Base-by-base conservation (phyloP, 2,888 invertebrate species). In the Leptarthrus brevirostris region DNA sequence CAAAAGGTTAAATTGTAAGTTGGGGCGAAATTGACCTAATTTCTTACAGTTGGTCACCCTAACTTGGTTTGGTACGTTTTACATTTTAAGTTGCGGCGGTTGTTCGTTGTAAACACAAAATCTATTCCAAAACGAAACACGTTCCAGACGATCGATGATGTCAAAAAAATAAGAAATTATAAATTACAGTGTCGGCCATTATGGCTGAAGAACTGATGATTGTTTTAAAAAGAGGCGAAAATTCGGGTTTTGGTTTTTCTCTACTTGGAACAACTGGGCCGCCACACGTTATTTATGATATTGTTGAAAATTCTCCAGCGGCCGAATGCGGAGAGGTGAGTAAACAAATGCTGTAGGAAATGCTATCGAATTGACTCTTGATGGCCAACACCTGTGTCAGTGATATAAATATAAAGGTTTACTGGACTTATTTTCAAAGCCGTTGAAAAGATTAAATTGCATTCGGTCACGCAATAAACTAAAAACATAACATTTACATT, bases 271-370 rank as follows among this genome's bases (percentile, higher is more conserved):
- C 94, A 86, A 93, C 94, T 83, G 95, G 94, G 86, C 90, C 94
- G 86, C 95, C 95, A 84, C 95, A 95, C 85, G 93, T 96, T 85
- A 94, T 96, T 86, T 95, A 95, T 88, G 92, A 95, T 87, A 95
- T 96, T 84, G 90, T 94, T 84, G 95, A 95, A 86, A 94, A 95
- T 87, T 96, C 95, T 81, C 95, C 96, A 85, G 95, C 95, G 79
- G 94, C 94, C 81, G 92, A 93, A 85, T 92, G 94, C 86, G 94
- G 93, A 85, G 91, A 93, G 92, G 94, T 94, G 89, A 89, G 90
- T 83, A 44, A 70, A 54, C 44, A 70, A 56, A 47, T 64, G 64
- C 36, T 20, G 34, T 44, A 64, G 56, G 66, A 64, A 61, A 64
- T 53, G 22, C 52, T 24, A 61, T 64, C 64, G 72, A 72, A 72